Percentiles rank a stretch among this genome's conserved stretches.
Conservation (phyloP, 1,140 invertebrate species). For the Drosophila bocki region DNA sequence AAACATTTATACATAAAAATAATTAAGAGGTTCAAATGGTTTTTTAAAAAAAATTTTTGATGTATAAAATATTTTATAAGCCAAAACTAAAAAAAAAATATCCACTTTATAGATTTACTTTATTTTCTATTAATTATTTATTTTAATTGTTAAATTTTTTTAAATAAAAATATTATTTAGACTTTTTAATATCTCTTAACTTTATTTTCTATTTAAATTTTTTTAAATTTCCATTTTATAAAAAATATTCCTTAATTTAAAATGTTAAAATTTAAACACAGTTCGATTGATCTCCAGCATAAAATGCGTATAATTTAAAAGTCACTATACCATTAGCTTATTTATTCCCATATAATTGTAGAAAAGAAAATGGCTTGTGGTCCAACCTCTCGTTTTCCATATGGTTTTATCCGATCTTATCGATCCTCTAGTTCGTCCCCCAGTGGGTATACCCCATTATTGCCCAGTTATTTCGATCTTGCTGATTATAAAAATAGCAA, state of each 20-base stretch:
- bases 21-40: too few species aligned
- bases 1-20: too few species aligned
- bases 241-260: not conserved
- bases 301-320: slow-evolving; percentile 2
- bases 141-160: not conserved
- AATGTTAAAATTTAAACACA: not conserved
- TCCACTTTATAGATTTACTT: too few species aligned
- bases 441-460: slow-evolving; percentile 34
- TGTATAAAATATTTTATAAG: too few species aligned
- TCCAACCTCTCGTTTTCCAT: not conserved
- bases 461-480: slow-evolving; percentile 42
- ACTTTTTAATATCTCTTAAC: too few species aligned
- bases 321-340: slow-evolving; percentile 9
- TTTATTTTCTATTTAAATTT: too few species aligned
- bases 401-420: slow-evolving; percentile 13
- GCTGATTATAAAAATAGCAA: slow-evolving; percentile 78
- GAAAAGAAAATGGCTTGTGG: not conserved
- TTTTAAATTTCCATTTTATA: not conserved
- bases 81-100: too few species aligned
- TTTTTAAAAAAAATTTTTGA: too few species aligned
- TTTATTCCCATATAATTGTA: slow-evolving; percentile 18
- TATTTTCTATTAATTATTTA: not conserved
- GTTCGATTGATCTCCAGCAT: not conserved
- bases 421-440: slow-evolving; percentile 7
- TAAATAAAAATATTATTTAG: not conserved